Conservation (phyloP, 2,888 invertebrate genomes). For the Ectemnius cavifrons region DNA sequence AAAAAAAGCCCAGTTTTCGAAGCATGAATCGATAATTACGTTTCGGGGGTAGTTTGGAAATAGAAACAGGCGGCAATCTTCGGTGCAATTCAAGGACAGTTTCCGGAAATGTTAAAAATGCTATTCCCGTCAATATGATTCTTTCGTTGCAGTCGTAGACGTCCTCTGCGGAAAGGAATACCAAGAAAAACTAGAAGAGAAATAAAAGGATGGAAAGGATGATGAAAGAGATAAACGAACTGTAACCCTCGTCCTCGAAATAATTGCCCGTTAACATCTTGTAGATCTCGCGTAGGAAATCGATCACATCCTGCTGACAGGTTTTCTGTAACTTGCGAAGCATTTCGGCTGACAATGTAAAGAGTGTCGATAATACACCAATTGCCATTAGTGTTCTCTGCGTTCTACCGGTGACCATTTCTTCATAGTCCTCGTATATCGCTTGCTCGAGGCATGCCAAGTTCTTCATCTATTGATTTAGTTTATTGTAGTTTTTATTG, state of each 20-base stretch:
- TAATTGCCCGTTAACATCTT: slow-evolving; percentile 67
- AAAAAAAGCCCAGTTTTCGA: too few species aligned
- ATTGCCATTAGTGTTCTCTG: slow-evolving; percentile 61
- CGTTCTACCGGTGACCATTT: slow-evolving; percentile 66
- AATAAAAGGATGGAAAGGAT: not conserved
- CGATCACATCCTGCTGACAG: slow-evolving; percentile 60
- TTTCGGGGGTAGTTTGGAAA: slow-evolving; percentile 62
- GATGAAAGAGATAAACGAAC: slow-evolving; percentile 51
- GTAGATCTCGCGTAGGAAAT: slow-evolving; percentile 71
- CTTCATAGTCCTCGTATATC: slow-evolving; percentile 67
- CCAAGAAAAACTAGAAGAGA: not conserved
- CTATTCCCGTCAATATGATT: slow-evolving; percentile 72
- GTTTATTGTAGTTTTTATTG: slow-evolving; percentile 6
- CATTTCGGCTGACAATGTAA: slow-evolving; percentile 60
- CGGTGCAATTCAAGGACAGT: slow-evolving; percentile 66
- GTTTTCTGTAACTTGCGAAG: slow-evolving; percentile 62
- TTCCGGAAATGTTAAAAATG: slow-evolving; percentile 72
- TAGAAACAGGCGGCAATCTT: slow-evolving; percentile 62
- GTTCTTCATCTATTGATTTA: slow-evolving; percentile 60
- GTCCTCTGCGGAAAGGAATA: slow-evolving; percentile 58
- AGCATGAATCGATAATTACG: slow-evolving; percentile 58
- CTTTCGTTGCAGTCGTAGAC: slow-evolving; percentile 70
- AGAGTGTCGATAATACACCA: slow-evolving; percentile 69
- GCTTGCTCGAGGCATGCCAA: slow-evolving; percentile 65
- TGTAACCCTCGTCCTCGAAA: slow-evolving; percentile 68